Percentiles rank a stretch among this genome's conserved stretches.
Conservation (phyloP, 2,113 vertebrate species). For the Hydrochoerus hydrochaeris region DNA sequence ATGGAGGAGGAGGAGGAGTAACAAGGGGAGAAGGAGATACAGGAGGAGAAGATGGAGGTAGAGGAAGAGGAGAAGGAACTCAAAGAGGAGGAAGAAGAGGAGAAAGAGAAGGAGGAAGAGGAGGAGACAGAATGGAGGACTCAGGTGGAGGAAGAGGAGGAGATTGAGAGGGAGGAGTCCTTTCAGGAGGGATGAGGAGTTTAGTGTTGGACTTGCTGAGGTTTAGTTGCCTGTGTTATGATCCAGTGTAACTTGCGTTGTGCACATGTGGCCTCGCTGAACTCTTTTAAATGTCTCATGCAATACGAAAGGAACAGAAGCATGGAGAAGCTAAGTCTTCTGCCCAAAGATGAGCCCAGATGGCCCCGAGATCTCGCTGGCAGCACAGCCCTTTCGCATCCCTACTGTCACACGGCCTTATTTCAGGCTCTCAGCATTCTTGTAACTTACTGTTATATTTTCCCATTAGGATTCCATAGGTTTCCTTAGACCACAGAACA, state of each 20-base stretch:
- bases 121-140: not conserved
- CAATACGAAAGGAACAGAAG: not conserved
- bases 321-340: not conserved
- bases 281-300: not conserved
- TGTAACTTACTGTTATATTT: constrained; percentile 11
- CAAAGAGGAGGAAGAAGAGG: too few relatives aligned
- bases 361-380: not conserved
- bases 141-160: too few relatives aligned
- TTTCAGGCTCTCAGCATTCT: not conserved
- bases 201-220: not conserved
- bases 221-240: not conserved
- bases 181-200: not conserved
- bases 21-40: not conserved
- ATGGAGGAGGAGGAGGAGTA: not conserved
- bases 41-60: not conserved
- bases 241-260: not conserved
- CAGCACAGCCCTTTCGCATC: not conserved
- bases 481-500: not conserved
- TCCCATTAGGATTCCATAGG: not conserved
- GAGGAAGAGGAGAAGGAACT: too few relatives aligned
- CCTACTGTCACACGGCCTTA: not conserved
- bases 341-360: not conserved
- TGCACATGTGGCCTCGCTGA: not conserved
- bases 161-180: not conserved
- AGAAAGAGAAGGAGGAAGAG: not conserved